Base-by-base conservation (phyloP, 2,797 vertebrate species). In the Rhabdomys pumilio region DNA sequence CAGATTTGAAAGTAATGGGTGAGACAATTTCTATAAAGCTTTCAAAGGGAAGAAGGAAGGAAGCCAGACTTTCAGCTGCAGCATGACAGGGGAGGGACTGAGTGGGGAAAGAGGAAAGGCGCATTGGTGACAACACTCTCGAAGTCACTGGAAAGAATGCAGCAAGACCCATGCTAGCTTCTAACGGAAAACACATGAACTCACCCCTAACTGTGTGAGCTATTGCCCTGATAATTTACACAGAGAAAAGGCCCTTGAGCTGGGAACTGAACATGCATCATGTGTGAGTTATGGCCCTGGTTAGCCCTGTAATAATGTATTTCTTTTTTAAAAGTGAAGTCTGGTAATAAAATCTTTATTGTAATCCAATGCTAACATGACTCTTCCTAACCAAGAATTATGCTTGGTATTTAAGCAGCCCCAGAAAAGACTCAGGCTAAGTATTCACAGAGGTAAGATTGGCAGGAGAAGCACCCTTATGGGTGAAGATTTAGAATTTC, bases 261-360 rank as follows among this genome's bases (percentile, higher is more conserved):
- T 55, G 79, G 80, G 47, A 34, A 88, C 53, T 90, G 76, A n/a
- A 26, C 13, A 2, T 97, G 94, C 26, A 90, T 97, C 95, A 83
- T 44, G 53, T 93, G 81, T 96, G 96, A 98, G 87, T 97, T 96
- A 97, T 59, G 31, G 50, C 55, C 95, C 91, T 95, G 96, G 94
- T 97, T 97, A 96, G 95, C 31, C 73, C 83, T 93, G 77, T 97
- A 96, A 95, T 97, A 98, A 97, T 89, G 94, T 91, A 95, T 94
- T 94, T 97, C 97, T 95, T 96, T 95, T 97, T 85, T 89, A 44
- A 84, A 97, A 96, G 91, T 80, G 96, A 97, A 96, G 72, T 17
- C 85, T 95, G 41, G 92, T 97, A 95, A 97, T 98, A 97, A 97
- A 98, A 96, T 79, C 88, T 97, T 97, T 98, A 97, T 97, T 95